Percentiles rank a stretch among this genome's conserved stretches.
These are phyloP conservation scores for Phyllotis vaccarum DNA, from an alignment of 2,797 vertebrate species.

Conservation along the genomic window DNA sequence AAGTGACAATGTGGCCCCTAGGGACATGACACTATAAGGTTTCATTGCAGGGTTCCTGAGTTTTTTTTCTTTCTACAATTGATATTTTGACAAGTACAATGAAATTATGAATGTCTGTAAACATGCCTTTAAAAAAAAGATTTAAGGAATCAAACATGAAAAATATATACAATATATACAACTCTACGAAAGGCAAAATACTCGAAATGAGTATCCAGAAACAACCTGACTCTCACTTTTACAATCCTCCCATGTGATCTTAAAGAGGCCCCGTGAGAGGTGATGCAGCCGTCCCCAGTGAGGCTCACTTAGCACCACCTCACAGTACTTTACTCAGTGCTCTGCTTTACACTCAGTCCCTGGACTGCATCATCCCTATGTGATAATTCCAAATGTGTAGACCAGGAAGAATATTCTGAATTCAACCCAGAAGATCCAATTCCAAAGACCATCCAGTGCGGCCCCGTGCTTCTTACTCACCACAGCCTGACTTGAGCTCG, in stretches of 20 bases:
- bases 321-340: background rate
- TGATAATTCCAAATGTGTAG: background rate
- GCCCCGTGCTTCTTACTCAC: slow-evolving; percentile 87
- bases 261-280: background rate
- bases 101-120: background rate
- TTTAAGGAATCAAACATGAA: background rate
- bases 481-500: slow-evolving; percentile 93
- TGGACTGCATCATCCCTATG: fast-evolving
- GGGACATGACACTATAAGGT: no score
- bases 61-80: background rate
- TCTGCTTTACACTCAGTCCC: no score
- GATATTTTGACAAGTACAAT: background rate
- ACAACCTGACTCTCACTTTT: background rate
- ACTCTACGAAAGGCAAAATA: background rate
- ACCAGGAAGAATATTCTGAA: background rate
- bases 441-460: background rate
- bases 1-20: background rate
- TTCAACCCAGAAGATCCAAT: background rate
- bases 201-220: background rate
- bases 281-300: background rate
- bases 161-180: background rate
- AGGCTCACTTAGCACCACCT: background rate
- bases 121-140: slow-evolving; percentile 25
- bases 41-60: background rate
- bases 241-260: background rate